Percentiles rank a stretch among this genome's conserved stretches.
Evolutionary conservation across 2,113 vertebrate genomes (phyloP).

Genomic region (Pyrgilauda ruficollis): DNA sequence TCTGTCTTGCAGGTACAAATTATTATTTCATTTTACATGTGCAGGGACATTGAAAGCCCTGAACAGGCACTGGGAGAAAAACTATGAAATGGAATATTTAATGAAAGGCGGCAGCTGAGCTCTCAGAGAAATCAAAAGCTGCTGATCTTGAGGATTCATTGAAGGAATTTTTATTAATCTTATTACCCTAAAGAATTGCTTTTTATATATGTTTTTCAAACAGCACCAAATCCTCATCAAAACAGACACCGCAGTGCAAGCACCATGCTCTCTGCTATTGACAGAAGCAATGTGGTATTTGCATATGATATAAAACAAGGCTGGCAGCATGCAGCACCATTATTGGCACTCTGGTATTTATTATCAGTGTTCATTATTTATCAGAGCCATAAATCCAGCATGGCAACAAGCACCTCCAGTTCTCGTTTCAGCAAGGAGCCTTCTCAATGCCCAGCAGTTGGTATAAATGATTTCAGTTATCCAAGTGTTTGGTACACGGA

Average conservation of each 20-base stretch:
- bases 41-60: slow-evolving; percentile 11
- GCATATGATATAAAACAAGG: not conserved
- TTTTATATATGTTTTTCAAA: slow-evolving; percentile 55
- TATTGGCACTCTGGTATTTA: not conserved
- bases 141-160: slow-evolving; percentile 39
- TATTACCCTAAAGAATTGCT: slow-evolving; percentile 59
- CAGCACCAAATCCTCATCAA: slow-evolving; percentile 12
- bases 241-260: not conserved
- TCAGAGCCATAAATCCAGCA: not conserved
- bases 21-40: slow-evolving; percentile 57
- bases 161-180: slow-evolving; percentile 63
- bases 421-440: not conserved
- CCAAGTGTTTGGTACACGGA: no score
- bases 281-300: not conserved
- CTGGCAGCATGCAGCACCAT: not conserved
- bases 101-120: slow-evolving; percentile 59
- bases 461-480: not conserved
- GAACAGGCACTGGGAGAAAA: slow-evolving; percentile 12
- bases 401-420: not conserved
- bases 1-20: slow-evolving; percentile 53
- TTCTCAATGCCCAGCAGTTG: not conserved
- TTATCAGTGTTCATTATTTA: not conserved
- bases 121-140: slow-evolving; percentile 50
- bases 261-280: not conserved
- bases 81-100: slow-evolving; percentile 63